phyloP scores from a whole-genome alignment of 2,113 vertebrate genomes.

The Macroglossus sobrinus region DNA sequence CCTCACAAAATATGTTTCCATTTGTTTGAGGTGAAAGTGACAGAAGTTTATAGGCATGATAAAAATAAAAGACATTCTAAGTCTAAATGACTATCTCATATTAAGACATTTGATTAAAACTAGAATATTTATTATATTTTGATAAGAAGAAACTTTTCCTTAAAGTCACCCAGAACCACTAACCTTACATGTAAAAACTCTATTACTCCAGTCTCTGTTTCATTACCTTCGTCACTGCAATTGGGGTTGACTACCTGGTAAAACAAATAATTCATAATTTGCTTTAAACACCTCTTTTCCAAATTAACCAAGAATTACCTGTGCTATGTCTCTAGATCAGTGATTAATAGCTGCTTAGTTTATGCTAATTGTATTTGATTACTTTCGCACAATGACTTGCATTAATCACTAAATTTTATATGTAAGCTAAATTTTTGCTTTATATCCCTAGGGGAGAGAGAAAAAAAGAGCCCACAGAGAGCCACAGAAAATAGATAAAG shows the following conservation, averaged over 20 bases:
- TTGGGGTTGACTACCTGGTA: background rate
- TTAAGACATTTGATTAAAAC: background rate
- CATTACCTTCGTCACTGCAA: background rate
- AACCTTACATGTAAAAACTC: background rate
- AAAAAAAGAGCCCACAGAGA: background rate
- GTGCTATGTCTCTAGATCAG: background rate
- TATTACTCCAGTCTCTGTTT: background rate
- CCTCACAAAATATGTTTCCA: background rate
- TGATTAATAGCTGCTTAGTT: background rate
- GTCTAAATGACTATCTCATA: background rate
- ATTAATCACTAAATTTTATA: background rate
- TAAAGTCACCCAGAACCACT: background rate
- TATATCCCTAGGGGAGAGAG: background rate
- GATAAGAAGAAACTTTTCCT: background rate
- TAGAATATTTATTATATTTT: background rate
- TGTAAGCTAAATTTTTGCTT: background rate
- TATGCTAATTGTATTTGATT: constrained; percentile 29
- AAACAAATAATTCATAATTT: background rate
- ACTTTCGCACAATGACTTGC: background rate
- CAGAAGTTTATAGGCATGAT: background rate
- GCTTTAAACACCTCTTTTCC: background rate
- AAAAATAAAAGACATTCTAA: background rate
- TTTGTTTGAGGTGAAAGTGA: background rate
- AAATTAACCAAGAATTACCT: background rate
- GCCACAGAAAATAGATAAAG: background rate